Evolutionary conservation across 2,797 vertebrate genomes (phyloP), one percentile per base, ranked within the genome.

Genomic region (Sebastes steindachneri): DNA sequence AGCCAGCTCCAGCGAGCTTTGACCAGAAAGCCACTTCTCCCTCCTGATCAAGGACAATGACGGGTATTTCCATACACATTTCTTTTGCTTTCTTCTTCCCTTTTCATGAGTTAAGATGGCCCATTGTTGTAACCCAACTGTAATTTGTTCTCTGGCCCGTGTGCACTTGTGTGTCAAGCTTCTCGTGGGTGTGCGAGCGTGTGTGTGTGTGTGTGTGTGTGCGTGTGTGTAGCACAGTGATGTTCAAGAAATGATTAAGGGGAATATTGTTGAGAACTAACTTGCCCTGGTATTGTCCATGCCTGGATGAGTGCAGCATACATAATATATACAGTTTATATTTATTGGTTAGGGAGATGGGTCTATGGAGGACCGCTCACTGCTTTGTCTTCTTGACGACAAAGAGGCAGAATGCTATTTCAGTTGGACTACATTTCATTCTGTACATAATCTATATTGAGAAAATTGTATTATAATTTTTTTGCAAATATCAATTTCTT

Each of bases 361-460:
- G 85, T 90, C 89, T 85, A 70, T 76, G 77, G 82, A 85, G 80
- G 83, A 73, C 83, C 53, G 9, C 64, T 80, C 88, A 81, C 84
- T 85, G 90, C 87, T 86, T 79, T 83, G 85, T 91, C 87, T 86
- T 89, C 85, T 92, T 84, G 83, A 85, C 86, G 88, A 93, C 86
- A 51, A 87, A 85, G 88, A 91, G 86, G 88, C 87, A 89, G 82
- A 88, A 90, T 74, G 88, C 86, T 93, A 89, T 93, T 93, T 91
- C 89, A 90, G 88, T 94, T 92, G 54, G 91, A 93, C 89, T 78
- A 86, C 90, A 89, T 95, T 92, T 93, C 88, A 93, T 94, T 92
- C 92, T 96, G 94, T 96, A 96, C 87, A 96, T 95, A 95, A 91
- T 95, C 94, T 94, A 95, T 95, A 95, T 94, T 94, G 92, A 95